Evolutionary conservation across 2,888 invertebrate species (phyloP).

Genomic region (Xestoiulus laeticollis): DNA sequence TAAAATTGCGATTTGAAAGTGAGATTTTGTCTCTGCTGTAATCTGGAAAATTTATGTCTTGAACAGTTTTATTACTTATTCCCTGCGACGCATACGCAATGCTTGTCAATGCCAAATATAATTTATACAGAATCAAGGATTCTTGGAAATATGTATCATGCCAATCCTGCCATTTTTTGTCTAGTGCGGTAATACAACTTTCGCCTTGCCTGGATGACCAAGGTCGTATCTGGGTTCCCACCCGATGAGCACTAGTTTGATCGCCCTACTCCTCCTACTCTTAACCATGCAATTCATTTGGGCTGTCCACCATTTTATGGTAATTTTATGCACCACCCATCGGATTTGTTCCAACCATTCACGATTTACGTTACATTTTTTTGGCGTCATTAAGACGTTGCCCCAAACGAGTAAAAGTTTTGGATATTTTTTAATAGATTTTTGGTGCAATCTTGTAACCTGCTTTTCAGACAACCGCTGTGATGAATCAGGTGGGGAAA

Average conservation of each 20-base stretch:
- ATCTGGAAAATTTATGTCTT: not conserved
- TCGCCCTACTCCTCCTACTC: slow-evolving; percentile 19
- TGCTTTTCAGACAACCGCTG: not conserved
- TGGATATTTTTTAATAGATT: not conserved
- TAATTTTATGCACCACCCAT: not conserved
- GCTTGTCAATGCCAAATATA: not conserved
- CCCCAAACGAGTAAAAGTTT: not conserved
- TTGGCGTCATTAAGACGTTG: not conserved
- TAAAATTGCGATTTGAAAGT: not conserved
- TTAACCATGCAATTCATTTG: not conserved
- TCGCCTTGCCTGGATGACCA: not conserved
- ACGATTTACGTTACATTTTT: not conserved
- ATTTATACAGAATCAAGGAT: not conserved
- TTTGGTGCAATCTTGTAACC: not conserved
- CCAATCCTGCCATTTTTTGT: not conserved
- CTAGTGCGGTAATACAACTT: not conserved
- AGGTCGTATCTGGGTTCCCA: not conserved
- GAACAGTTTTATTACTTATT: not conserved
- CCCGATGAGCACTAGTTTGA: not conserved
- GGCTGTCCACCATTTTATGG: not conserved
- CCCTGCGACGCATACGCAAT: not conserved
- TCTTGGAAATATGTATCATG: not conserved
- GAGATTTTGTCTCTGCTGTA: not conserved
- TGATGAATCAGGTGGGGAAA: not conserved
- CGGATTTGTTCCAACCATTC: not conserved